These are phyloP conservation scores for Hippocampus abdominalis DNA, from an alignment of 2,113 vertebrate genomes.

Conservation along the genomic window DNA sequence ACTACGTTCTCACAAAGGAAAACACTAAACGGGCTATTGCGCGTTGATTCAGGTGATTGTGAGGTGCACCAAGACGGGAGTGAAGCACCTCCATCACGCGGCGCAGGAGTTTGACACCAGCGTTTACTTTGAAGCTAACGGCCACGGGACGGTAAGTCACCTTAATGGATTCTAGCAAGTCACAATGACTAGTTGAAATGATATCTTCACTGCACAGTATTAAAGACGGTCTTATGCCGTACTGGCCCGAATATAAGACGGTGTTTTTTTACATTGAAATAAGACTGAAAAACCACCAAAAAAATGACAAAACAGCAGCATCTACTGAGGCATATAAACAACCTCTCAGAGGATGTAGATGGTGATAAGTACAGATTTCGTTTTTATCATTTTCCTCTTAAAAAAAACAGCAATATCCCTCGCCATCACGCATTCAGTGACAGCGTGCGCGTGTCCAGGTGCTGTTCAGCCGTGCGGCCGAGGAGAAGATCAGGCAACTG, in stretches of 20 bases:
- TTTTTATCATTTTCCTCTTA: no score
- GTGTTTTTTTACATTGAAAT: no score
- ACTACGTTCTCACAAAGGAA: neutral
- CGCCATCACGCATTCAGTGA: neutral
- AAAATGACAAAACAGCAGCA: no score
- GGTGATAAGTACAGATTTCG: no score
- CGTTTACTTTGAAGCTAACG: constrained; percentile 97
- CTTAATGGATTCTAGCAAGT: neutral
- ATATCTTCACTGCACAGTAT: no score
- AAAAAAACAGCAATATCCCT: no score
- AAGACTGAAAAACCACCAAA: no score
- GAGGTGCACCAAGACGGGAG: constrained; percentile 90
- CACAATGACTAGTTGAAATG: no score
- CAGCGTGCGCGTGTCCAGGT: constrained; percentile 69
- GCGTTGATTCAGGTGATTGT: constrained; percentile 78
- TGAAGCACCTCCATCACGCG: constrained; percentile 92
- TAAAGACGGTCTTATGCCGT: no score
- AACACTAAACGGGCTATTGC: constrained; percentile 5
- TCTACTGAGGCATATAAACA: no score
- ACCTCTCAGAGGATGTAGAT: no score
- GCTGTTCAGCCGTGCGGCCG: constrained; percentile 85
- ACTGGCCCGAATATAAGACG: no score
- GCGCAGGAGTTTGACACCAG: constrained; percentile 91
- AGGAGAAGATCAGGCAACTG: constrained; percentile 80
- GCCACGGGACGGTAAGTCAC: constrained; percentile 91